Conservation (phyloP, 2,888 invertebrate species). For the Proisotoma minuta region DNA sequence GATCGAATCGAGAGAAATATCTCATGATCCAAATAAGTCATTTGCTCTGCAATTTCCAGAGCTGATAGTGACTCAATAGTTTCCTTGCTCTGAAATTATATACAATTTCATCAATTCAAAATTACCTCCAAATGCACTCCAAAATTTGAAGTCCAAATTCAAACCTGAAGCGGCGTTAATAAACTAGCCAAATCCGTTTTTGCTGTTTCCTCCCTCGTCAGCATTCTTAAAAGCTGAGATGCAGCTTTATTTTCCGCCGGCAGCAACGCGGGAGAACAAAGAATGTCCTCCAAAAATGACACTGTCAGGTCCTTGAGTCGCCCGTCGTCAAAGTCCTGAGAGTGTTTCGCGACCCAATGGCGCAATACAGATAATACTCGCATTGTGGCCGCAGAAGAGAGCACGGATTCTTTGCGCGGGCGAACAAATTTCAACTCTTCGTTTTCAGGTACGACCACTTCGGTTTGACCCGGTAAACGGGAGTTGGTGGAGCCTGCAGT, state of each 20-base stretch:
- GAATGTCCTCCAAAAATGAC: slow-evolving; percentile 82
- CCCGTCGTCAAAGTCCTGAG: slow-evolving; percentile 56
- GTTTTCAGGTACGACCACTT: slow-evolving; percentile 46
- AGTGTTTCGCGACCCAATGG: slow-evolving; percentile 88
- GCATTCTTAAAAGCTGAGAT: slow-evolving; percentile 69
- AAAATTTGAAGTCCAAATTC: too few relatives aligned
- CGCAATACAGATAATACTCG: slow-evolving; percentile 81
- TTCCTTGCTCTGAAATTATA: slow-evolving; percentile 61
- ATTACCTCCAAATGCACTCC: slow-evolving; percentile 2
- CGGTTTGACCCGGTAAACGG: slow-evolving; percentile 48
- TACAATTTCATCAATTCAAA: background rate
- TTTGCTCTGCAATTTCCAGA: slow-evolving; percentile 84
- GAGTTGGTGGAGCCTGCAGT: slow-evolving; percentile 49
- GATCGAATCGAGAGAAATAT: slow-evolving; percentile 81
- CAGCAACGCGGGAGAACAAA: slow-evolving; percentile 72
- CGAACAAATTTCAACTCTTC: slow-evolving; percentile 50
- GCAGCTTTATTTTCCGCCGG: slow-evolving; percentile 87
- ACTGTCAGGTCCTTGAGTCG: slow-evolving; percentile 68
- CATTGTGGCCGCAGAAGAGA: slow-evolving; percentile 91
- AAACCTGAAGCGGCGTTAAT: slow-evolving; percentile 60
- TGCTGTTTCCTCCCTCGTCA: slow-evolving; percentile 68
- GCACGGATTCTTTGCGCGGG: slow-evolving; percentile 66
- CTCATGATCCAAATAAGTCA: slow-evolving; percentile 86
- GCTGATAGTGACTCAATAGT: slow-evolving; percentile 80
- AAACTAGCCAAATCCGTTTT: slow-evolving; percentile 66